phyloP scores from a whole-genome alignment of 2,797 vertebrate species.

The Muraenolepis orangiensis region DNA sequence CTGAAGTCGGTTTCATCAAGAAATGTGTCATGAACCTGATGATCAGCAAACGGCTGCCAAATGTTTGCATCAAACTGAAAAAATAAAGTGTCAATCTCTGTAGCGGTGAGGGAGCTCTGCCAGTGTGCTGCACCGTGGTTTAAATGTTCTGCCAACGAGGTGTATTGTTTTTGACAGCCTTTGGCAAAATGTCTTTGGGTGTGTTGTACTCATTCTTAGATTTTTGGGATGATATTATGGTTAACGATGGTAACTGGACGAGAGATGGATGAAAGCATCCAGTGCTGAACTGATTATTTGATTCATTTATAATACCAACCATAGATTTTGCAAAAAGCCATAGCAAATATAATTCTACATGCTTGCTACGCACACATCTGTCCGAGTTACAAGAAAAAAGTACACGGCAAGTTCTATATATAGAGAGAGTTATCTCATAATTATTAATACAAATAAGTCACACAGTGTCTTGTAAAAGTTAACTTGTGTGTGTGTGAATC shows the following conservation, averaged over 20 bases:
- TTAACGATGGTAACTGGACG: background rate
- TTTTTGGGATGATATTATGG: conserved; percentile 23
- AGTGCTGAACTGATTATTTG: background rate
- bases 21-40: conserved; percentile 65
- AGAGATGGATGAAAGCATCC: background rate
- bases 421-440: too few species aligned
- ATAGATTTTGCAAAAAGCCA: too few species aligned
- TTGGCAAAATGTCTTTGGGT: conserved; percentile 36
- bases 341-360: too few species aligned
- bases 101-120: conserved; percentile 49
- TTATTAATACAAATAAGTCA: too few species aligned
- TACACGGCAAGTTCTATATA: too few species aligned
- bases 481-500: too few species aligned
- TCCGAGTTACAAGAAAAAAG: too few species aligned
- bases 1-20: conserved; percentile 67
- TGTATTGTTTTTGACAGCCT: conserved; percentile 45
- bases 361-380: too few species aligned
- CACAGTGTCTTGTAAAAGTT: too few species aligned
- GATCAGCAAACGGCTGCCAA: conserved; percentile 65
- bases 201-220: background rate
- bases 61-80: conserved; percentile 49
- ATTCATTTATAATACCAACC: too few species aligned
- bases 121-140: conserved; percentile 50
- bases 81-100: conserved; percentile 24
- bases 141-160: conserved; percentile 47